Conservation (phyloP, 2,797 vertebrate genomes). For the Manis javanica region DNA sequence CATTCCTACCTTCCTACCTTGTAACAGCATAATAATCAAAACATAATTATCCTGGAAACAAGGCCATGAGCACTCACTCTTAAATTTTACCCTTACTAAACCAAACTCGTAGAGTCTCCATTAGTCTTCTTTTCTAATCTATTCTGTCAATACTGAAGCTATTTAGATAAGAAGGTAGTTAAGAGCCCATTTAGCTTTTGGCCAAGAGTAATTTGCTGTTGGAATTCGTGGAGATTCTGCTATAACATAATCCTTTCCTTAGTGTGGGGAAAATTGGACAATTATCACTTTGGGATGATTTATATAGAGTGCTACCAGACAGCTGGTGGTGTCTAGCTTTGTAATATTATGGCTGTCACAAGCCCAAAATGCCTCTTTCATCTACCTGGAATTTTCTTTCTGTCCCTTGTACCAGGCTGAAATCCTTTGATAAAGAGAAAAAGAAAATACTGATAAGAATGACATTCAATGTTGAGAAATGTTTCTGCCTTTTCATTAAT, state of each 20-base stretch:
- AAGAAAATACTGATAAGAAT: background rate
- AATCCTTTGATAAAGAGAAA: background rate
- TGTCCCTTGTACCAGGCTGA: constrained; percentile 29
- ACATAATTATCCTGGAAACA: constrained; percentile 9
- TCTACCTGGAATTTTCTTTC: constrained; percentile 40
- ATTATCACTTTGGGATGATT: constrained; percentile 65
- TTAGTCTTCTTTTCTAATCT: background rate
- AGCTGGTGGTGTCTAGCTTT: background rate
- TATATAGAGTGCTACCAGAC: constrained; percentile 21
- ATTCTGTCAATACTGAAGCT: constrained; percentile 33
- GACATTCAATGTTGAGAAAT: background rate
- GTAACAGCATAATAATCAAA: constrained; percentile 5
- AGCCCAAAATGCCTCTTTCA: constrained; percentile 19
- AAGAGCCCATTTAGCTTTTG: constrained; percentile 69
- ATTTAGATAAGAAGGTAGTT: constrained; percentile 45
- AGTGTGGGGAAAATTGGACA: constrained; percentile 57
- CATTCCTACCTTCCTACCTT: background rate
- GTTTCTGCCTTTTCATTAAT: background rate
- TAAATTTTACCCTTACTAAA: constrained; percentile 26
- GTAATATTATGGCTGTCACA: background rate
- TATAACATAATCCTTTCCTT: constrained; percentile 54
- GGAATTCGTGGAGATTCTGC: constrained; percentile 58
- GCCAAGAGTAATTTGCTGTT: constrained; percentile 66
- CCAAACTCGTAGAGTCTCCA: background rate
- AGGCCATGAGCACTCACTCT: background rate